Conservation (phyloP, 2,797 vertebrate genomes). For the Gobio occitaniae region DNA sequence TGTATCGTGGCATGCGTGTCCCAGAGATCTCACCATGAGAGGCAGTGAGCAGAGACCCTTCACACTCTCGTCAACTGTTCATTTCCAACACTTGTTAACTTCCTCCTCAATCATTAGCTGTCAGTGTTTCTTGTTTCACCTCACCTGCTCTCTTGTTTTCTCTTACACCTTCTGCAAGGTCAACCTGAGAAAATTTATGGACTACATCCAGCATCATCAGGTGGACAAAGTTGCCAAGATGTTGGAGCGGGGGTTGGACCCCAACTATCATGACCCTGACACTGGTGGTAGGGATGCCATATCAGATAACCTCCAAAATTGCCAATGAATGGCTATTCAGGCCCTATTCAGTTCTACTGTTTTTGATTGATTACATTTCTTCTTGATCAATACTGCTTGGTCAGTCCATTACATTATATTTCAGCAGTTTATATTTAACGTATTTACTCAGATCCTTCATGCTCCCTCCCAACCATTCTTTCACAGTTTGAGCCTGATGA, state of each 20-base stretch:
- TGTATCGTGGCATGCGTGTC: constrained; percentile 63
- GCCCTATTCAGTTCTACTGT: neutral
- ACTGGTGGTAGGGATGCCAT: constrained; percentile 79
- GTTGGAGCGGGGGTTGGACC: constrained; percentile 87
- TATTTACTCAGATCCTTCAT: neutral
- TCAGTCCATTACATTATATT: neutral
- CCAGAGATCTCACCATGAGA: constrained; percentile 50
- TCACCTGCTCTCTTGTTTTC: constrained; percentile 34
- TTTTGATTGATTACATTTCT: neutral
- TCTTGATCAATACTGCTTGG: neutral
- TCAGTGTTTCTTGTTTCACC: constrained; percentile 38
- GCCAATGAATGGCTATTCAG: neutral
- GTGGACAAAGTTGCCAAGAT: constrained; percentile 86
- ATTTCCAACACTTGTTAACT: constrained; percentile 29
- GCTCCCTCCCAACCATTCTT: too few relatives aligned
- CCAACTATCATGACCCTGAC: constrained; percentile 88
- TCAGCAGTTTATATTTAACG: neutral
- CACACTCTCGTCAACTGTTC: constrained; percentile 39
- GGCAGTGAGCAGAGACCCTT: constrained; percentile 38
- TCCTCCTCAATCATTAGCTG: constrained; percentile 14
- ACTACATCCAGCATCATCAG: constrained; percentile 82
- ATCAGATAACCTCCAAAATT: neutral
- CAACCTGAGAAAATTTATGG: constrained; percentile 86
- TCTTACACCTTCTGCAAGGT: constrained; percentile 69
- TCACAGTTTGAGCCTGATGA: too few relatives aligned